Evolutionary conservation across 2,113 vertebrate genomes (phyloP).

Genomic region (Lepus americanus): DNA sequence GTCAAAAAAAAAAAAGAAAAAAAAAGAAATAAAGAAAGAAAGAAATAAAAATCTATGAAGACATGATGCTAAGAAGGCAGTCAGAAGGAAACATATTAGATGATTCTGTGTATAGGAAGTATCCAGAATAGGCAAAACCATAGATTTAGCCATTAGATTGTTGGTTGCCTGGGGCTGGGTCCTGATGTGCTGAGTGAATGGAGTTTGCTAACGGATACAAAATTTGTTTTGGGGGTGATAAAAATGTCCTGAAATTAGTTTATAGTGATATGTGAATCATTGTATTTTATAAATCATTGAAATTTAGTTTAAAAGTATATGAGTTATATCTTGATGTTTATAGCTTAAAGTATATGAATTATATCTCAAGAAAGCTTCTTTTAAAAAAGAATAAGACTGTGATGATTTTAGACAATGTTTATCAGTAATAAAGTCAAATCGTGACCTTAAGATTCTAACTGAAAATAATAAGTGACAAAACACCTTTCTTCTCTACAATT

Average conservation of each 20-base stretch:
- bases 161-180: neutral
- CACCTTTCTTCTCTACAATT: neutral
- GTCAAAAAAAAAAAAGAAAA: no score
- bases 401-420: neutral
- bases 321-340: neutral
- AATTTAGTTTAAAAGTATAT: neutral
- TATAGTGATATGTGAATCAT: neutral
- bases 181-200: neutral
- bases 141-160: neutral
- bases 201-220: neutral
- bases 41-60: neutral
- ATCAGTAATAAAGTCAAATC: constrained; percentile 21
- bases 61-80: neutral
- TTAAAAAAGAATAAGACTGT: neutral
- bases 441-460: neutral
- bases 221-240: neutral
- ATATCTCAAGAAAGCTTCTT: neutral
- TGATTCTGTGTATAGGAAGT: neutral
- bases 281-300: neutral
- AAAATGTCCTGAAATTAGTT: constrained; percentile 30
- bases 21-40: no score
- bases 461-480: constrained; percentile 15
- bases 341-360: neutral
- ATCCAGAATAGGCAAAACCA: neutral
- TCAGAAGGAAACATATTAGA: neutral